A percentile compares a stretch with the other conserved stretches of the same genome.
Evolutionary conservation across 2,888 invertebrate genomes (phyloP).

Genomic region (Empis stercorea): DNA sequence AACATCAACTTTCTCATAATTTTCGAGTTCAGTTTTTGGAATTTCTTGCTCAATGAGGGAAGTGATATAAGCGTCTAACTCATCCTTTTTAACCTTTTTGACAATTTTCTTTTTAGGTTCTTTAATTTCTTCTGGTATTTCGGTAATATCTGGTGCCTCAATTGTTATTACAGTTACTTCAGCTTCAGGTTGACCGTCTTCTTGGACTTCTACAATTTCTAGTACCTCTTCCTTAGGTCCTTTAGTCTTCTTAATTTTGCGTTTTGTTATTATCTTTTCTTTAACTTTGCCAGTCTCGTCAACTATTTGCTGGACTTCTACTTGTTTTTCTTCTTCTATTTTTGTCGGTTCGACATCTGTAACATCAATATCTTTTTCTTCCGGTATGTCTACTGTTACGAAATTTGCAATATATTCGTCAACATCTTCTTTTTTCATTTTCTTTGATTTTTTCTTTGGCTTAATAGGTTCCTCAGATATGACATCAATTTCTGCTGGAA

Average conservation of each 20-base stretch:
- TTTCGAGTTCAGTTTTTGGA: conserved; percentile 34
- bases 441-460: conserved; percentile 18
- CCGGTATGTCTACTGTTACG: not conserved
- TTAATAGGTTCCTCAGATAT: conserved; percentile 17
- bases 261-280: conserved; percentile 26
- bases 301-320: conserved; percentile 33
- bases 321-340: conserved; percentile 33
- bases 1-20: conserved; percentile 33
- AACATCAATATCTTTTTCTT: conserved; percentile 25
- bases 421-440: conserved; percentile 11
- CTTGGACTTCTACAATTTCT: conserved; percentile 33
- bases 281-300: conserved; percentile 25
- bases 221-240: conserved; percentile 35
- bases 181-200: conserved; percentile 34
- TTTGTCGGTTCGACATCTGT: conserved; percentile 18
- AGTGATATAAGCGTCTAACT: conserved; percentile 31
- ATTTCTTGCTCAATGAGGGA: conserved; percentile 33
- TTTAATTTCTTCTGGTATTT: conserved; percentile 19
- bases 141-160: conserved; percentile 23
- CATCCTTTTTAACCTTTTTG: conserved; percentile 32
- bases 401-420: not conserved
- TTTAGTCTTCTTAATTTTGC: conserved; percentile 33
- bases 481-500: conserved; percentile 18
- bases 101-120: conserved; percentile 27
- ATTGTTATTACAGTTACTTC: conserved; percentile 34